Percentiles rank a stretch among this genome's conserved stretches.
phyloP scores from a whole-genome alignment of 2,797 vertebrate species.

The Scleropages formosus region DNA sequence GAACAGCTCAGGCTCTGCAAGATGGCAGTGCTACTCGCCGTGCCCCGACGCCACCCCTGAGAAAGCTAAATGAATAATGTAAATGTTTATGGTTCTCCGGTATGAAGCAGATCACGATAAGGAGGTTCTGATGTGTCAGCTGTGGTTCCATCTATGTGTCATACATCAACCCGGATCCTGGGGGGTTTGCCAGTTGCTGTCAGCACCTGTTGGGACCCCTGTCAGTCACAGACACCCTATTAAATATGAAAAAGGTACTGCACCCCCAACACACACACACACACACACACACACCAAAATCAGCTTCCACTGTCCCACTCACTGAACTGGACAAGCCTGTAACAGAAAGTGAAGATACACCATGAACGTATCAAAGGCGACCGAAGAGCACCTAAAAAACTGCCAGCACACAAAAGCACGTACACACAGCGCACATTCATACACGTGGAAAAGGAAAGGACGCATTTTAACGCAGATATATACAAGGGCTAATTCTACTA shows the following conservation, averaged over 20 bases:
- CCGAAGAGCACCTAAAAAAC: no score
- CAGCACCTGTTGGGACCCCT: slow-evolving; percentile 42
- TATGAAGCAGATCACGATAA: background rate
- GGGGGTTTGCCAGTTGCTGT: slow-evolving; percentile 35
- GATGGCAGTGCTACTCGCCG: no score
- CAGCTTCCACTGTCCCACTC: background rate
- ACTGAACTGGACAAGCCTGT: background rate
- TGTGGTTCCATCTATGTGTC: slow-evolving; percentile 35
- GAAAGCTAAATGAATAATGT: no score
- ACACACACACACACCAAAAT: background rate
- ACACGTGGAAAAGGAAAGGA: background rate
- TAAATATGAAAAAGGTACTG: slow-evolving; percentile 42
- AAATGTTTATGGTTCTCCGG: no score
- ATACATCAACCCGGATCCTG: slow-evolving; percentile 46
- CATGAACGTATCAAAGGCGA: no score
- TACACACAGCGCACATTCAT: slow-evolving; percentile 11
- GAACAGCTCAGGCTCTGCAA: no score
- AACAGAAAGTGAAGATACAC: no score
- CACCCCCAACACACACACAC: slow-evolving; percentile 10
- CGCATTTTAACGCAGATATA: slow-evolving; percentile 24
- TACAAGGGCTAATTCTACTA: background rate
- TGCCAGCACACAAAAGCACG: no score
- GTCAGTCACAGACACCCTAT: slow-evolving; percentile 44
- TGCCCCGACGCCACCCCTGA: no score
- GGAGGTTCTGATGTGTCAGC: slow-evolving; percentile 19